Base-by-base conservation (phyloP, 2,888 invertebrate genomes). In the Troglohyphantes excavatus region DNA sequence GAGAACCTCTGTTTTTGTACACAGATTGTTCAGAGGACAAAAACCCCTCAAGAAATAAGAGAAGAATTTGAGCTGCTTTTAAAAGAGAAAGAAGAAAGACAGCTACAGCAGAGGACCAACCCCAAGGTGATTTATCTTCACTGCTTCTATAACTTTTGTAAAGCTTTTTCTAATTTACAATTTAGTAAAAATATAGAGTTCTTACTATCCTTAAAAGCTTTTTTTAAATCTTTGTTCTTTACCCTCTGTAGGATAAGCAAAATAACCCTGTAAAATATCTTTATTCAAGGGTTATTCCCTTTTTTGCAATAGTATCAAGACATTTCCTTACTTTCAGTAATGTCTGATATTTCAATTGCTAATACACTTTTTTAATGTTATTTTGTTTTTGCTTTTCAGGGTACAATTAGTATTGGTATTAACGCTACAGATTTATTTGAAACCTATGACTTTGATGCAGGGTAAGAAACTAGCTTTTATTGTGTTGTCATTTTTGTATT, bases 401-500 rank as follows among this genome's bases (percentile, higher is more conserved):
- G 98, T 39, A 96, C 96, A 90, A 95, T 98, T 81, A 96, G 96
- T 17, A 95, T 99, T 59, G 96, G 96, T 91, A 95, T 99, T 26
- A 98, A 99, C 94, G 98, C 98, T 0, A 97, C 98, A 0, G 98
- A 98, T 93, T 94, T 98, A 92, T 99, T 99, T 94, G 96, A 95
- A 92, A 95, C 95, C 92, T 98, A 98, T 92, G 96, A 90, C 21
- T 33, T 78, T 75, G 90, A 91, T 29, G 39, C 27, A 43, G 78
- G 72, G 73, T 72, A 76, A 68, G 65, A 19, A 13, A 73, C 27
- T 70, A 39, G 6, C 26, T 5, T 46, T 46, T 11, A 13, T 26
- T 7, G 27, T 43, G 2, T 59, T n/a, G 1, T 19, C n/a, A n/a
- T 27, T 29, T 27, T 3, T 59, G 7, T 59, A 17, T 7, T 6